These are phyloP conservation scores for Halictus rubicundus DNA, from an alignment of 1,140 invertebrate genomes.

Conservation along the genomic window DNA sequence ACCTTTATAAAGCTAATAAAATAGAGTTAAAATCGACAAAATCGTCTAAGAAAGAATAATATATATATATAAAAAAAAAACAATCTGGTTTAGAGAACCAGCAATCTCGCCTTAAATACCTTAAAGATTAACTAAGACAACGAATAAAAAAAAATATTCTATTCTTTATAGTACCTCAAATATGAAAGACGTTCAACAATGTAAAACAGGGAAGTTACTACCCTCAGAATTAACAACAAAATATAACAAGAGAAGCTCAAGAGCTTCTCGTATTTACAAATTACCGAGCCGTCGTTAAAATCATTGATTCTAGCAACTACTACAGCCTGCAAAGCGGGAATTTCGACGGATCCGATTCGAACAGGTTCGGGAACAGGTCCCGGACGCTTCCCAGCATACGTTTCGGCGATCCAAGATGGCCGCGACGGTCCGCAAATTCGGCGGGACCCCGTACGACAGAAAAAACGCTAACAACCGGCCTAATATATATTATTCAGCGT, in stretches of 20 bases:
- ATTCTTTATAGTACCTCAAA: not conserved
- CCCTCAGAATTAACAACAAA: not conserved
- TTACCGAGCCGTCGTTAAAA: not conserved
- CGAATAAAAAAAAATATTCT: not conserved
- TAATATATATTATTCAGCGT: conserved; percentile 65
- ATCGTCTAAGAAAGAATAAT: not conserved
- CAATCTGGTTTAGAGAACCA: not conserved
- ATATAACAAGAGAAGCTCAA: too few relatives aligned
- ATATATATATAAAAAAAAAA: conserved; percentile 24
- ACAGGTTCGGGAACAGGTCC: not conserved
- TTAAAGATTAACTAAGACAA: not conserved
- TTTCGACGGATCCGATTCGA: not conserved
- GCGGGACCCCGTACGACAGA: conserved; percentile 50
- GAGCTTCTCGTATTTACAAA: too few relatives aligned
- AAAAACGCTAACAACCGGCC: conserved; percentile 69
- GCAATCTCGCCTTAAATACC: not conserved
- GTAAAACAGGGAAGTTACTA: not conserved
- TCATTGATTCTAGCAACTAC: not conserved
- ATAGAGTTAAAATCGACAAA: not conserved
- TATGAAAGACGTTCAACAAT: not conserved
- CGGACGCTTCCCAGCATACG: not conserved
- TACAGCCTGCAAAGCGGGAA: not conserved
- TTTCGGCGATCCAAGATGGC: not conserved
- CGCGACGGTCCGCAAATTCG: conserved; percentile 8
- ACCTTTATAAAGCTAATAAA: too few relatives aligned